Evolutionary conservation across 1,140 invertebrate genomes (phyloP), one percentile per base, ranked within the genome.

Genomic region (Calephelis virginiensis): DNA sequence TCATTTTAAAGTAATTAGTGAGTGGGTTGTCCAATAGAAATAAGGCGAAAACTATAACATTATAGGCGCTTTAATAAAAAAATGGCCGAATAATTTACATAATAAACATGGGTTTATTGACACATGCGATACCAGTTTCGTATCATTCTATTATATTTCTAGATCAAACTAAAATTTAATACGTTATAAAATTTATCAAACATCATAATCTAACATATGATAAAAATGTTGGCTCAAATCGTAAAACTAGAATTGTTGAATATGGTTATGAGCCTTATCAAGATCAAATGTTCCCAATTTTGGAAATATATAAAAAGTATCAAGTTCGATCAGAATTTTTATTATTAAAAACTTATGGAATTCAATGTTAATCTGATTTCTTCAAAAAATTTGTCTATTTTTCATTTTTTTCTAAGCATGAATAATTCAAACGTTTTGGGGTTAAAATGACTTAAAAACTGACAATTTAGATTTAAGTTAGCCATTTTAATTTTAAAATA

Each of bases 211-310:
- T 56, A 56, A 56, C 28, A 56, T 11, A 53, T 53, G 50, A 17
- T 53, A 53, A 53, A 53, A 53, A 56, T 37, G 28, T 56, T 56
- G 37, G 37, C 28, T 56, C 37, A 8, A 56, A 56, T n/a, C n/a
- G 53, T 56, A 37, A 56, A 56, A 56, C 53, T 56, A 56, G 53
- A 56, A 43, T 56, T 56, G 28, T 56, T 56, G 53, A 56, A 56
- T 56, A 56, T 10, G 53, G 53, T 56, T 43, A 56, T 37, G 53
- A 38, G 53, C 17, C 28, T 56, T 56, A 56, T 56, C 53, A 56
- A 56, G 53, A 56, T 56, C 53, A 56, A 56, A 56, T 28, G 53
- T 37, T 56, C 9, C 12, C 53, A 56, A n/a, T 56, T 56, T 56
- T 56, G 17, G 28, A 56, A 37, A 56, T 6, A 56, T 56, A 28